Base-by-base conservation (phyloP, 2,888 invertebrate genomes). In the Homarus gammarus region DNA sequence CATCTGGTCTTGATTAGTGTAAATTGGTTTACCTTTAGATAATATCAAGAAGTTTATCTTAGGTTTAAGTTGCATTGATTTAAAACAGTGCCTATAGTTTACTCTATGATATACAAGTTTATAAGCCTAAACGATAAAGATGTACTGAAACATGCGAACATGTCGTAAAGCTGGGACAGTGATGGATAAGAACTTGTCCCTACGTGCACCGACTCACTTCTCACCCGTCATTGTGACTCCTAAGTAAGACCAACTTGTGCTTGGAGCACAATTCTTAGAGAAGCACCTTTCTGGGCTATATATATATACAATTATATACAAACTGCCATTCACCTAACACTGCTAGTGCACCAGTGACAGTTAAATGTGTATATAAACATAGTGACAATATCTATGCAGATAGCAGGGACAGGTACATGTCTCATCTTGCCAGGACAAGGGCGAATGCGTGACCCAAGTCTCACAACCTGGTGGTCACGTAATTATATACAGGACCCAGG, bases 321-420 rank as follows among this genome's bases (percentile, higher is more conserved):
- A 87, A 87, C 87, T 87, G 87, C 82, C 87, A 87, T 73, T 87
- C 44, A 61, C 49, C 75, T 87, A 87, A 87, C 87, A 87, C 82
- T 82, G 82, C 73, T 82, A 87, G 82, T 87, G 87, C 87, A 87
- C 87, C 87, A 87, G 75, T 87, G 87, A 82, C 87, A 87, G 87
- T 87, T 87, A 61, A 73, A 82, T 87, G 82, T 87, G 87, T 82
- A 87, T 87, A 87, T 87, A 87, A 87, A 87, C 87, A 87, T 87
- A 72, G 85, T 82, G 82, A 87, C 87, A 83, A 87, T 83, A 87
- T 87, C 82, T 87, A 87, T 87, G 73, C 72, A 81, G 81, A 83
- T 87, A 87, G 87, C 75, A 82, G 81, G 87, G 87, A 73, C 87
- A 87, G 87, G 87, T 87, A 87, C 87, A 86, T 86, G 82, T 87